These are phyloP conservation scores for Diplazon laetatorius DNA, from an alignment of 2,888 invertebrate genomes.

Conservation along the genomic window DNA sequence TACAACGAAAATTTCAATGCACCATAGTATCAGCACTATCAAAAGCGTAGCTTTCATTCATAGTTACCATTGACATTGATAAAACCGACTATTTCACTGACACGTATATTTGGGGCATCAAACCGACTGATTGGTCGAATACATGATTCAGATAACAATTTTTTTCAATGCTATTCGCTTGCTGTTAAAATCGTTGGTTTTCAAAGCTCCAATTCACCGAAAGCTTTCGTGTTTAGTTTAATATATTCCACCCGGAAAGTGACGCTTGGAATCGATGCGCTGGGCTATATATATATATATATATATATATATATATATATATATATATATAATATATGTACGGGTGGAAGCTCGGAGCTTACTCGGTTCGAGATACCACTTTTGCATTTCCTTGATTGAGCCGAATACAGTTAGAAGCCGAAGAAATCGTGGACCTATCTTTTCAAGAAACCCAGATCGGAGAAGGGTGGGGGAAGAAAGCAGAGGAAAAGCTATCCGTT, in stretches of 20 bases:
- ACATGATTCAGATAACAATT: not conserved
- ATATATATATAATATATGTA: not conserved
- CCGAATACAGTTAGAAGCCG: not conserved
- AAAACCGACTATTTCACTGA: not conserved
- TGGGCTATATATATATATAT: conserved; percentile 3
- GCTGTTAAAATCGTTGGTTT: not conserved
- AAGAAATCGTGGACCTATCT: conserved; percentile 2
- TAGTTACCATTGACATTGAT: not conserved
- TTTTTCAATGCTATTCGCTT: not conserved
- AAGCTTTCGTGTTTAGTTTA: not conserved
- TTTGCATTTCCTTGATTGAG: conserved; percentile 38
- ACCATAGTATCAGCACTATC: not conserved
- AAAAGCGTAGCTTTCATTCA: not conserved
- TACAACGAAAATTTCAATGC: conserved; percentile 1
- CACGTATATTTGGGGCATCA: not conserved
- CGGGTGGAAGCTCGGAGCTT: conserved; percentile 4
- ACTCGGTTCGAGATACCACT: not conserved
- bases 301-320: too few species aligned
- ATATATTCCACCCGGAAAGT: not conserved
- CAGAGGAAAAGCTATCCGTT: not conserved
- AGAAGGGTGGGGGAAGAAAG: not conserved
- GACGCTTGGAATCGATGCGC: not conserved
- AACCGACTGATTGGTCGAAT: not conserved
- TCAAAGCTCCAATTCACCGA: not conserved
- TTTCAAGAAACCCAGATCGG: not conserved